A percentile compares a stretch with the other conserved stretches of the same genome.
phyloP scores from a whole-genome alignment of 2,888 invertebrate genomes.

The Aleiodes leptofemur region DNA sequence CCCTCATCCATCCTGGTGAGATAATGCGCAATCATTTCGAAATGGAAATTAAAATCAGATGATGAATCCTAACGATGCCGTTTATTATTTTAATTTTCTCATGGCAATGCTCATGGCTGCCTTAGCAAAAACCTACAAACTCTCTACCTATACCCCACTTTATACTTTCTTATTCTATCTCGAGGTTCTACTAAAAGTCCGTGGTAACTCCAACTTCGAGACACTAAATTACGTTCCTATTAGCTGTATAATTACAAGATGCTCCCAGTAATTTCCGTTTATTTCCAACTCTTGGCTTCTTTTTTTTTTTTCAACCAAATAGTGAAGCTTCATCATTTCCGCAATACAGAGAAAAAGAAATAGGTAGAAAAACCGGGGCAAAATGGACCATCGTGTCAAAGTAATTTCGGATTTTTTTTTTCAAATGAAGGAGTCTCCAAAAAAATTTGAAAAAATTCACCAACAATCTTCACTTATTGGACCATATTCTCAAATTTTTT shows the following conservation, averaged over 20 bases:
- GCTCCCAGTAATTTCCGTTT: constrained; percentile 75
- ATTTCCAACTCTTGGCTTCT: constrained; percentile 55
- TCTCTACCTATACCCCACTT: constrained; percentile 3
- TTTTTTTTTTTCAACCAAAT: constrained; percentile 14
- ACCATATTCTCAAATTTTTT: too few species aligned
- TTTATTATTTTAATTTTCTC: constrained; percentile 76
- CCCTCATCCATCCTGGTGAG: constrained; percentile 58
- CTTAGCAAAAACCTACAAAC: background rate
- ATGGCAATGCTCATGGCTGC: constrained; percentile 55
- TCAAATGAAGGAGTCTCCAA: background rate
- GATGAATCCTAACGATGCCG: constrained; percentile 76
- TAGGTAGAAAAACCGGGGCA: too few species aligned
- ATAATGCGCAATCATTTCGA: constrained; percentile 76
- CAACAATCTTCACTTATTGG: too few species aligned
- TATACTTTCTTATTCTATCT: constrained; percentile 14
- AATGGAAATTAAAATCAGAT: constrained; percentile 76
- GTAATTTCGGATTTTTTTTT: background rate
- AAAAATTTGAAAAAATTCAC: too few species aligned
- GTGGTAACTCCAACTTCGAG: constrained; percentile 74
- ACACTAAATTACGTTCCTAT: constrained; percentile 76
- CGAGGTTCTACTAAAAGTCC: constrained; percentile 39
- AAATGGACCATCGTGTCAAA: too few species aligned
- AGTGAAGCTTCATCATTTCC: constrained; percentile 3
- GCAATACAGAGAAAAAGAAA: background rate
- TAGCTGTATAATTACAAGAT: constrained; percentile 76